Base-by-base conservation (phyloP, 2,888 invertebrate genomes). In the Suillia variegata region DNA sequence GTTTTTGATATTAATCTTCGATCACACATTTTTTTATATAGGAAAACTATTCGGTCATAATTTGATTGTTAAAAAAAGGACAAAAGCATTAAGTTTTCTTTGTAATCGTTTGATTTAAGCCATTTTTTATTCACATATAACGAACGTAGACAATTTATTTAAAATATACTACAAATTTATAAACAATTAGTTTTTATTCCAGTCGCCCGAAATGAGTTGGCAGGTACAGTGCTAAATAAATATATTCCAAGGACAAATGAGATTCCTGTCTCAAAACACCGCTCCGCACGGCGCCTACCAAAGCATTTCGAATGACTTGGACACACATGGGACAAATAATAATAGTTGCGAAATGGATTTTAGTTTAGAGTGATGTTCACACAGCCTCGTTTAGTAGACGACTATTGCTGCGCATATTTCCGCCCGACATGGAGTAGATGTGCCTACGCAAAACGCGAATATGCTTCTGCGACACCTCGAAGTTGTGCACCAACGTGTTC, bases 391-490 rank as follows among this genome's bases (percentile, higher is more conserved):
- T 6, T 4, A 38, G 8, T 4, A 38, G 8, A 13, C 38, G 4
- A 10, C 10, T 33, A 13, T 17, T 20, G 20, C 21, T 34, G n/a
- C 64, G 59, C 56, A 54, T 57, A 61, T 61, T 66, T 10, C 63
- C 65, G 24, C 70, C 62, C 15, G 74, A 70, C 71, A 77, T 75
- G 13, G 76, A 70, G 53, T 78, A 77, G 52, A 82, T 80, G 58
- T 82, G 81, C 12, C 75, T 70, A 2, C 81, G 73, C 2, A 82
- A 66, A 0, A 77, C 74, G 2, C 79, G 74, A 34, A 82, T 81
- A 59, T 82, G 81, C 54, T 76, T 78, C 68, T 82, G 80, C 1
- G 81, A 80, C 4, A 80, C 76, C 60, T 81, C 80, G 45, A 82
- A 82, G 53, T 79, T 80, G 56, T 77, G 75, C 6, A 79, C 80